Base-by-base conservation (phyloP, 2,797 vertebrate genomes). In the Hyperoplus lanceolatus region DNA sequence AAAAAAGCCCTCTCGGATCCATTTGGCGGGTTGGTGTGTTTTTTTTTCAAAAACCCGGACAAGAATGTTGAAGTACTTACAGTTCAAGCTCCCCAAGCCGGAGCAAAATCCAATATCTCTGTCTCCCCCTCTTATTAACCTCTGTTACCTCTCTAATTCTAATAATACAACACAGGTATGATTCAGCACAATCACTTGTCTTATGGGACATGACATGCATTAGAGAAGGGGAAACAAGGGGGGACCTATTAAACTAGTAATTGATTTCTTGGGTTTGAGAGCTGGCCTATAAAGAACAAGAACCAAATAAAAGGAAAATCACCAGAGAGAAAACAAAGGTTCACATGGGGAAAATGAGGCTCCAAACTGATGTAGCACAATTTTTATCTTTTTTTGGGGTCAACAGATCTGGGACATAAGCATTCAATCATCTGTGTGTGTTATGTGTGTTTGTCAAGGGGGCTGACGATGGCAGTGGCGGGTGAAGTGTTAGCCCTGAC, bases 141-240 rank as follows among this genome's bases (percentile, higher is more conserved):
- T 51, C 41, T 75, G 16, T 64, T 81, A 77, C 80, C 70, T 61
- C 56, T 36, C 67, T 88, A 88, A 91, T 89, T 81, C 70, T 71
- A 36, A 64, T 91, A 91, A 92, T 92, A 93, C 83, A 70, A 56
- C 51, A 68, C 53, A 62, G 69, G 77, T 83, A 83, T 89, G 90
- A 92, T 81, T 92, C 92, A 91, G 91, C 91, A 88, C 59, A 85
- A 83, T 66, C 38, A 46, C n/a, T 0, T 48, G 54, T 76, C 89
- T 80, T 76, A 56, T n/a, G 90, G 91, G 92, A 93, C 93, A 93
- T 93, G 68, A 82, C 83, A 85, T 83, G 75, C 51, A 73, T 70
- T 45, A 39, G 55, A 54, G 29, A 29, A 29, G n/a, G 5, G 36
- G 18, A 61, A 74, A 45, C 55, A 79, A 38, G 42, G 21, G 42